phyloP scores from a whole-genome alignment of 2,888 invertebrate genomes.

The Archaeoteleia sp. region DNA sequence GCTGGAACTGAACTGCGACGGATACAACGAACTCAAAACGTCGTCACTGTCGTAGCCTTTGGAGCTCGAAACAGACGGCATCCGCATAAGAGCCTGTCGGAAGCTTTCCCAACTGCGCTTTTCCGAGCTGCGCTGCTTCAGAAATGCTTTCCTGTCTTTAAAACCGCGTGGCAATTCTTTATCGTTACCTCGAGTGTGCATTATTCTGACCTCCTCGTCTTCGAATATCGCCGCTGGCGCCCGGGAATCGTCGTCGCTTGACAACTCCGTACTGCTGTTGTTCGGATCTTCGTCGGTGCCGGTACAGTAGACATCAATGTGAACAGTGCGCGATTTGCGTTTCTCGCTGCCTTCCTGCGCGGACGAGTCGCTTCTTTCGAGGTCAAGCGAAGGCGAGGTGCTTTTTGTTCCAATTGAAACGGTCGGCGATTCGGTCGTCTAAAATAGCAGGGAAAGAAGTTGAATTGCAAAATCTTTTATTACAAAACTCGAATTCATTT shows the following conservation, averaged over 20 bases:
- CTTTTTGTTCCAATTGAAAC: constrained; percentile 53
- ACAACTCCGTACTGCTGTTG: constrained; percentile 69
- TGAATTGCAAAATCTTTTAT: too few species aligned
- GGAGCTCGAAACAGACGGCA: constrained; percentile 66
- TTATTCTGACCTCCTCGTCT: constrained; percentile 78
- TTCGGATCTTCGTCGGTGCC: constrained; percentile 77
- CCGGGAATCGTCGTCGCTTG: constrained; percentile 72
- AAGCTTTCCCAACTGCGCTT: constrained; percentile 55
- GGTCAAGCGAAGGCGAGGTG: constrained; percentile 33
- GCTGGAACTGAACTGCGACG: constrained; percentile 79
- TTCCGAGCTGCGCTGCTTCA: constrained; percentile 54
- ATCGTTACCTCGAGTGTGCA: constrained; percentile 77
- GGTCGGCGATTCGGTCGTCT: constrained; percentile 41
- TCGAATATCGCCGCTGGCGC: constrained; percentile 82
- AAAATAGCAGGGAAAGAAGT: constrained; percentile 11
- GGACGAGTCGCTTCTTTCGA: constrained; percentile 48
- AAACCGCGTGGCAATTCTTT: constrained; percentile 75
- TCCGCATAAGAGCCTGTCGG: constrained; percentile 56
- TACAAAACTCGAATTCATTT: too few species aligned
- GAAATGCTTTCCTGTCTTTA: constrained; percentile 64
- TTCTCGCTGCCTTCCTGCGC: constrained; percentile 61
- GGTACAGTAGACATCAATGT: constrained; percentile 85
- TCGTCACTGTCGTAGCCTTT: constrained; percentile 75
- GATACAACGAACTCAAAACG: constrained; percentile 79
- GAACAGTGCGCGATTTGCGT: constrained; percentile 80